Conservation (phyloP, 2,113 vertebrate genomes). For the Tretioscincus oriximinensis region DNA sequence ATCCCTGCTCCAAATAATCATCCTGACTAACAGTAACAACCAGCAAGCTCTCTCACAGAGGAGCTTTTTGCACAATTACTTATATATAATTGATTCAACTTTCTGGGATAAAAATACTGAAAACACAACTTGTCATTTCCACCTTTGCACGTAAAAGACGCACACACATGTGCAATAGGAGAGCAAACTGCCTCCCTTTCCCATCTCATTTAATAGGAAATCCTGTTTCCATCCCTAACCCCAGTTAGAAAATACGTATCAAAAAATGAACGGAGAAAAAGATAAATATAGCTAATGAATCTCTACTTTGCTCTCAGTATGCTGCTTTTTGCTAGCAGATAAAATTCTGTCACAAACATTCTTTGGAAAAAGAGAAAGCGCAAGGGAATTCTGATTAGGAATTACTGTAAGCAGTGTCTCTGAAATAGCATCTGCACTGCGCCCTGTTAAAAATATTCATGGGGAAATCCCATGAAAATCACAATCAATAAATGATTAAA, state of each 20-base stretch:
- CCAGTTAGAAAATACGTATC: conserved; percentile 28
- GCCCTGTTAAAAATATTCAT: background rate
- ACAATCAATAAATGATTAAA: background rate
- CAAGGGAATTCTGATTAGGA: conserved; percentile 13
- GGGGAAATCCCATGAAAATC: background rate
- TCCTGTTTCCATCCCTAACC: background rate
- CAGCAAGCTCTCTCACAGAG: background rate
- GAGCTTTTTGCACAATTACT: background rate
- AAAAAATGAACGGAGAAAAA: conserved; percentile 30
- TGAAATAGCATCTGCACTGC: background rate
- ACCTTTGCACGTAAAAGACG: background rate
- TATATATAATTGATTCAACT: background rate
- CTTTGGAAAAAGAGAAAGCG: conserved; percentile 34
- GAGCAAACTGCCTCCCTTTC: conserved; percentile 7
- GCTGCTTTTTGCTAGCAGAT: conserved; percentile 13
- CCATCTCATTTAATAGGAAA: background rate
- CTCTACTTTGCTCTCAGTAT: conserved; percentile 11
- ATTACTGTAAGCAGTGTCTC: conserved; percentile 10
- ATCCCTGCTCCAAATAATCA: background rate
- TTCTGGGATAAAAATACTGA: background rate
- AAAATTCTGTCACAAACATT: conserved; percentile 24
- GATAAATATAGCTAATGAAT: conserved; percentile 28
- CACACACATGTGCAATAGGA: background rate
- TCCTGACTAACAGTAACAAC: too few species aligned
- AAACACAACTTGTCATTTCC: background rate